These are phyloP conservation scores for Hemiscyllium ocellatum DNA, from an alignment of 2,113 vertebrate genomes.

Conservation along the genomic window DNA sequence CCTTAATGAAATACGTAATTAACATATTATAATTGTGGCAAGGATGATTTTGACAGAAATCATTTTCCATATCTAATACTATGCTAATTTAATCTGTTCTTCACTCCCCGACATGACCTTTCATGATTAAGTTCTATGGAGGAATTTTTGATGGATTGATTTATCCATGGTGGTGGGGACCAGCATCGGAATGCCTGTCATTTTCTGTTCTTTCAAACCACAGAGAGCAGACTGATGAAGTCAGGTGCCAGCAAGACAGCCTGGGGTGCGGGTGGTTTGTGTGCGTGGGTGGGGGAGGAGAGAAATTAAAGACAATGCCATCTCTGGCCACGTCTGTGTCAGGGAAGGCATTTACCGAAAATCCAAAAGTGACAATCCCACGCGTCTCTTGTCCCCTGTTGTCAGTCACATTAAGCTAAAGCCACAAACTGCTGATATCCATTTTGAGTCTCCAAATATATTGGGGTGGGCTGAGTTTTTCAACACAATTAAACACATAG, in stretches of 20 bases:
- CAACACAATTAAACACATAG: background rate
- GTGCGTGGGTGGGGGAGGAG: background rate
- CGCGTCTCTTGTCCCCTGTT: background rate
- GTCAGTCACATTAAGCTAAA: background rate
- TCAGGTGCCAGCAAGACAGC: conserved; percentile 40
- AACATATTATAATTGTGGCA: conserved; percentile 99
- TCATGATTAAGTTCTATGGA: conserved; percentile 98
- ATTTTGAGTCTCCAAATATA: background rate
- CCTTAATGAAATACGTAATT: conserved; percentile 99
- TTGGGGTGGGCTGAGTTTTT: background rate
- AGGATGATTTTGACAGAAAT: conserved; percentile 99
- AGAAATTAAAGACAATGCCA: background rate
- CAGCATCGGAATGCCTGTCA: conserved; percentile 54
- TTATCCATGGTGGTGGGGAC: conserved; percentile 65
- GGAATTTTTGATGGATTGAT: conserved; percentile 84
- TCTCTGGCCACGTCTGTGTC: background rate
- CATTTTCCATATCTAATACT: conserved; percentile 99
- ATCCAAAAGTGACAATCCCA: background rate
- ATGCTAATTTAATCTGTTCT: conserved; percentile 99
- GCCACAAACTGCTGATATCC: background rate
- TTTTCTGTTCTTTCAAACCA: conserved; percentile 44
- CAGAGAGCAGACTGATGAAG: background rate
- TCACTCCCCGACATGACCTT: conserved; percentile 95
- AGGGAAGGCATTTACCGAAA: background rate
- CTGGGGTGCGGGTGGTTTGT: background rate